These are phyloP conservation scores for Isaurus tuberculatus DNA, from an alignment of 92 coral and sea anemone species.

Conservation along the genomic window DNA sequence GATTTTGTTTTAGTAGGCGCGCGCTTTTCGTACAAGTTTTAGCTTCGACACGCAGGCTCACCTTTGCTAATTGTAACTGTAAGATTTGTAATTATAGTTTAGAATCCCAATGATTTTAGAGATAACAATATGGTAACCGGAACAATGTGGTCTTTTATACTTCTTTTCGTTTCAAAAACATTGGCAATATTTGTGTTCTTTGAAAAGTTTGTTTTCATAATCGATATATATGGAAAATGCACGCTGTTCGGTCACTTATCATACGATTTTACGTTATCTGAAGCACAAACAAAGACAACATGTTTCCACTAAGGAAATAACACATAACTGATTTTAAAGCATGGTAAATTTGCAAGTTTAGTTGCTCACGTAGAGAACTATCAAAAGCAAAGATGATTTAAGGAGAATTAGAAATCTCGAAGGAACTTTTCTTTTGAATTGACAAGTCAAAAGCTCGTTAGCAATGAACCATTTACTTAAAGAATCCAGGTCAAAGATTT, in stretches of 20 bases:
- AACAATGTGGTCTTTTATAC: background rate
- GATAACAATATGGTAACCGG: background rate
- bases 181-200: background rate
- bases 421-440: slow-evolving; percentile 21
- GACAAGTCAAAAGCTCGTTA: slow-evolving; percentile 43
- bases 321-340: background rate
- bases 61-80: background rate
- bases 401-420: background rate
- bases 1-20: background rate
- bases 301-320: background rate
- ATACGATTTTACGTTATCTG: background rate
- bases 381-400: background rate
- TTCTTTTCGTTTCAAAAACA: background rate
- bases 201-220: background rate
- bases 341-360: background rate
- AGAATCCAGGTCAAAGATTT: background rate
- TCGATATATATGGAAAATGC: background rate
- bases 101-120: background rate
- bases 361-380: background rate
- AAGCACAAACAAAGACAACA: background rate
- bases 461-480: slow-evolving; percentile 35
- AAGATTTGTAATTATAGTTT: slow-evolving; percentile 1
- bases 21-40: background rate
- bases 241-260: background rate
- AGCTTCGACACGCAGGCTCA: background rate